Base-by-base conservation (phyloP, 2,113 vertebrate genomes). In the Saguinus midas region DNA sequence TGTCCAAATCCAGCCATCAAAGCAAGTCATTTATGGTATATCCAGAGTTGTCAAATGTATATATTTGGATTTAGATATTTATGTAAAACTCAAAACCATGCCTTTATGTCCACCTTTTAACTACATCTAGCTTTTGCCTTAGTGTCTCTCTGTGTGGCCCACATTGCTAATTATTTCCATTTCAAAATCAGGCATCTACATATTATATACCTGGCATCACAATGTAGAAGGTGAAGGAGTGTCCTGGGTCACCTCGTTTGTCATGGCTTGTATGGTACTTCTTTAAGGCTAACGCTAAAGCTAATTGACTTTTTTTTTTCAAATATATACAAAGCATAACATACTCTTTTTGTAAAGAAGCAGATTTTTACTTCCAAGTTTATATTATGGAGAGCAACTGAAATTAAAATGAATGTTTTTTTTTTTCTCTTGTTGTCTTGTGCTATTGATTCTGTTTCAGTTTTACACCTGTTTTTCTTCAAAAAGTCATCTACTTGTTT, bases 291-390 rank as follows among this genome's bases (percentile, higher is more conserved):
- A 82, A 79, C 5, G 40, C 37, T 55, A n/a, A 84, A 70, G 35
- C n/a, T n/a, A 7, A 35, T 87, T 80, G 48, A 55, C 23, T 96
- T 93, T 95, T 84, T 95, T 84, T 58, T 75, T 75, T 50, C 27
- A 89, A 68, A 37, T 87, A n/a, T 43, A 6, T 70, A 23, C 14
- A 85, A 76, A 70, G 52, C 8, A 32, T 68, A 37, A 58, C 2
- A n/a, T 37, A 45, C 17, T 52, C 0, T 66, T 84, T 68, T 94
- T 29, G 1, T 50, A 40, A 58, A 91, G 20, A 78, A 82, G 8
- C 9, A 82, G 4, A 2, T 45, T 90, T 91, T 92, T 29, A 27
- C 55, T 87, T 85, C 72, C 35, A 95, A 8, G 68, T 88, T 35
- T 73, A 79, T 83, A 68, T 94, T 94, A 43, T 91, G 14, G 3